A percentile compares a stretch with the other conserved stretches of the same genome.
These are phyloP conservation scores for Acanthopleura granulata DNA, from an alignment of 2,888 invertebrate genomes.

Conservation along the genomic window DNA sequence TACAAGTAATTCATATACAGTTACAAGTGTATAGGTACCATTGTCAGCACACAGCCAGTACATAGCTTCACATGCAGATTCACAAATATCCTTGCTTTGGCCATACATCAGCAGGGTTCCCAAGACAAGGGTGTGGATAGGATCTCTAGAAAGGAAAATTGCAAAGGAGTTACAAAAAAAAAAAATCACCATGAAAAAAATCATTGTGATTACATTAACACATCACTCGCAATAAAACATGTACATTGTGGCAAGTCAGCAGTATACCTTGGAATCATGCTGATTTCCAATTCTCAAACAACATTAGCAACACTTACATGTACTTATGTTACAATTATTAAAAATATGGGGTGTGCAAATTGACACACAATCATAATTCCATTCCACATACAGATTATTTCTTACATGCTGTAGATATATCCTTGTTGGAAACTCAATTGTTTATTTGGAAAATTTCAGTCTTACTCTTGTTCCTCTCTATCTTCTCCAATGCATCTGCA, in stretches of 20 bases:
- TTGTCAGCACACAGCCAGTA: slow-evolving; percentile 62
- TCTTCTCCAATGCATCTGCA: slow-evolving; percentile 51
- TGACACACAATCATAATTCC: too few relatives aligned
- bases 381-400: too few relatives aligned
- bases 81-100: slow-evolving; percentile 41
- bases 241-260: too few relatives aligned
- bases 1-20: too few relatives aligned
- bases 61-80: slow-evolving; percentile 50
- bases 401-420: too few relatives aligned
- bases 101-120: slow-evolving; percentile 52
- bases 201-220: background rate
- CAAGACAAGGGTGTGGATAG: slow-evolving; percentile 56
- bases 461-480: slow-evolving; percentile 46
- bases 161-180: background rate
- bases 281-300: too few relatives aligned
- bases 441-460: background rate
- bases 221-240: too few relatives aligned
- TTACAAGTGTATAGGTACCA: slow-evolving; percentile 35
- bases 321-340: too few relatives aligned
- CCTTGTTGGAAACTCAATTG: too few relatives aligned
- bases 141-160: slow-evolving; percentile 37
- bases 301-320: too few relatives aligned
- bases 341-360: too few relatives aligned
- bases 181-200: background rate
- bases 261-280: too few relatives aligned